Evolutionary conservation across 2,797 vertebrate genomes (phyloP).

Genomic region (Melanotaenia pygmaea): DNA sequence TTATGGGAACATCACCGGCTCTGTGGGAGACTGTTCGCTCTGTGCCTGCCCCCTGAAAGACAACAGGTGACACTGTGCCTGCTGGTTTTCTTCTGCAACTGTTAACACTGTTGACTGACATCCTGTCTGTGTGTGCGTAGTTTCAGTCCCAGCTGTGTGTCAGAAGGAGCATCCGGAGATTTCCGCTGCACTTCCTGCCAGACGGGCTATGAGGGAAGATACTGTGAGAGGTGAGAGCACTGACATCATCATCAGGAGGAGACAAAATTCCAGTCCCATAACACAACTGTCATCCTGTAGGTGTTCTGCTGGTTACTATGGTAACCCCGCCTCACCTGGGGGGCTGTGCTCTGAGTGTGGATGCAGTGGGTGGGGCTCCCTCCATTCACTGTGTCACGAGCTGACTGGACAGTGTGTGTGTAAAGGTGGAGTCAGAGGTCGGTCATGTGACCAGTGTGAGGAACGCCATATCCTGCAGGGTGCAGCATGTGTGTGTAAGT

Average conservation of each 20-base stretch:
- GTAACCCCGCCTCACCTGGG: slow-evolving; percentile 81
- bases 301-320: slow-evolving; percentile 89
- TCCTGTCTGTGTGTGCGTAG: slow-evolving; percentile 64
- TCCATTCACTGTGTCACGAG: slow-evolving; percentile 79
- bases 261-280: too few relatives aligned
- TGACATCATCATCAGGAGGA: too few relatives aligned
- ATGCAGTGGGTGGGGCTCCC: slow-evolving; percentile 85
- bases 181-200: slow-evolving; percentile 89
- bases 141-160: slow-evolving; percentile 91
- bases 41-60: slow-evolving; percentile 89
- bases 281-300: slow-evolving; percentile 63
- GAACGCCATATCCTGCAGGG: slow-evolving; percentile 82
- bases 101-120: not conserved
- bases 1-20: slow-evolving; percentile 88
- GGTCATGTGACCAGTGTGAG: slow-evolving; percentile 87
- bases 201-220: slow-evolving; percentile 88
- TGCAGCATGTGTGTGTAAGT: slow-evolving; percentile 89
- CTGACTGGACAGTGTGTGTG: slow-evolving; percentile 88
- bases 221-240: slow-evolving; percentile 88
- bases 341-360: slow-evolving; percentile 83
- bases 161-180: slow-evolving; percentile 79
- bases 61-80: slow-evolving; percentile 72
- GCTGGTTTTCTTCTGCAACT: accelerated
- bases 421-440: slow-evolving; percentile 86
- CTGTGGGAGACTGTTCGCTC: slow-evolving; percentile 85